Percentiles rank a stretch among this genome's conserved stretches.
These are phyloP conservation scores for Holocentrus rufus DNA, from an alignment of 2,797 vertebrate genomes.

Conservation along the genomic window DNA sequence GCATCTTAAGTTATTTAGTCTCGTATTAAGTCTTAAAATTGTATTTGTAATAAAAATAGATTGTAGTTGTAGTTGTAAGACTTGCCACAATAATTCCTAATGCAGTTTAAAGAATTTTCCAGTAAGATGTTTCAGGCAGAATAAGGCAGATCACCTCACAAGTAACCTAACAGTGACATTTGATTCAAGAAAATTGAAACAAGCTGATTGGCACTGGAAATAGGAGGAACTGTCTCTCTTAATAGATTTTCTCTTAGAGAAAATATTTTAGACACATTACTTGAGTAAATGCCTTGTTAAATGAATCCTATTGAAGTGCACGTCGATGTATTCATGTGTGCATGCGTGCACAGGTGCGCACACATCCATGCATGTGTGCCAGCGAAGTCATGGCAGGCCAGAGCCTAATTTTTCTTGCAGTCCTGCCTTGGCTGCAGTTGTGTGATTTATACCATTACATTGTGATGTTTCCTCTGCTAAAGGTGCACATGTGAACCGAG, in stretches of 20 bases:
- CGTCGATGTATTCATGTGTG: slow-evolving; percentile 3
- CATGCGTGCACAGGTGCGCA: slow-evolving; percentile 21
- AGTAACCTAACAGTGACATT: neutral
- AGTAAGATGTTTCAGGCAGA: neutral
- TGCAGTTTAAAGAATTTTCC: neutral
- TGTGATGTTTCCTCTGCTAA: slow-evolving; percentile 69
- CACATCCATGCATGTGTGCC: neutral
- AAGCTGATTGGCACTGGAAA: neutral
- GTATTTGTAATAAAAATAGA: no score
- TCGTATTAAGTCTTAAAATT: no score
- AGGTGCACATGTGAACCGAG: slow-evolving; percentile 59
- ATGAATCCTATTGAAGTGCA: slow-evolving; percentile 49
- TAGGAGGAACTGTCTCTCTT: neutral
- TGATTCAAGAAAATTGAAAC: neutral
- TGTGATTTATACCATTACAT: slow-evolving; percentile 46
- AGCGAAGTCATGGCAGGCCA: no score
- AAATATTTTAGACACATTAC: neutral
- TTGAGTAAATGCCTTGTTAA: no score
- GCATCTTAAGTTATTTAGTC: no score
- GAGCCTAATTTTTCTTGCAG: slow-evolving; percentile 4
- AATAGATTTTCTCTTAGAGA: no score
- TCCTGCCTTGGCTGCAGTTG: slow-evolving; percentile 21
- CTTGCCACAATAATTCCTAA: neutral
- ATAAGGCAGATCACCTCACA: neutral
- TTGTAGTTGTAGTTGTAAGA: no score